Evolutionary conservation across 92 coral and sea anemone species (phyloP), one percentile per base, ranked within the genome.

Genomic region (Anthopleura xanthogrammica): DNA sequence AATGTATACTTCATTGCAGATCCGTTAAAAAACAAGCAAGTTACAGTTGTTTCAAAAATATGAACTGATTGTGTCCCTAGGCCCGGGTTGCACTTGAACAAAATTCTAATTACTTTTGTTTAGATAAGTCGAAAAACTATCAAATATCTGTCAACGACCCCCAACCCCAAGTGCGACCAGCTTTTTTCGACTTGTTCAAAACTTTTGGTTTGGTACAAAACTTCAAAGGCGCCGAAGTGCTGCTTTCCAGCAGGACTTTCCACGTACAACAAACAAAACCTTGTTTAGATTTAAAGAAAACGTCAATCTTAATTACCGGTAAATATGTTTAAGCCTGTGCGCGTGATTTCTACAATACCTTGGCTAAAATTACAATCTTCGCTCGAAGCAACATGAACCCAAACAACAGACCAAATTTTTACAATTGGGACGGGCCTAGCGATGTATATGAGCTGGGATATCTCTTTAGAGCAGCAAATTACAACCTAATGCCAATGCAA

Each of bases 191-290:
- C 13, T 70, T 70, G 75, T 70, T 70, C 75, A n/a, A 73, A 73
- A 73, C 48, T 73, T 73, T 52, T 73, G 5, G 52, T 73, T 73
- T 50, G 42, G 77, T 73, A 73, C 77, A 73, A 73, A 73, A 36
- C 77, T 73, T 73, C 48, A 73, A 73, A 73, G 77, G 77, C 77
- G 77, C 50, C 77, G 77, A 73, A 73, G 77, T 73, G 77, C 52
- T 73, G 50, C 77, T 73, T 39, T 73, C 77, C 11, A 73, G 77
- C 77, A 73, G 36, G 75, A 70, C 5, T 46, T 46, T 46, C 50
- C 50, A 46, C 50, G 50, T 17, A 71, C 75, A 71, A 22, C 75
- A 71, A 73, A 73, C 77, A 73, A 0, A 73, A 73, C 77, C 77
- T 73, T 73, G 20, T 56, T 56, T 56, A 7, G 8, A 12, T 56